Percentiles rank a stretch among this genome's conserved stretches.
Evolutionary conservation across 1,140 invertebrate genomes (phyloP).

Genomic region (Drosophila elegans): DNA sequence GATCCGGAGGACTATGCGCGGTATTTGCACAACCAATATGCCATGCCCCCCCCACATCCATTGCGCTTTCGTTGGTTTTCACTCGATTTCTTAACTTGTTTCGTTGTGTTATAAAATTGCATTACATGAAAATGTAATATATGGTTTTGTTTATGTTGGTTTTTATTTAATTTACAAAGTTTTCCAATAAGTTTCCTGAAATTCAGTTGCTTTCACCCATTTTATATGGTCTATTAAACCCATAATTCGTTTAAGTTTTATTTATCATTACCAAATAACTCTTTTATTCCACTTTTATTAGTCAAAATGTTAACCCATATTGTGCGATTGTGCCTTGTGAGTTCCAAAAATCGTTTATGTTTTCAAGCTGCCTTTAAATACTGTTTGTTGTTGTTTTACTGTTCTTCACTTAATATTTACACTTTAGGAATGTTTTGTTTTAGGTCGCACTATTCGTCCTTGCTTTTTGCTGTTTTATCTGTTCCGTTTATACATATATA

Average conservation of each 20-base stretch:
- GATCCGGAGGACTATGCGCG: conserved; percentile 85
- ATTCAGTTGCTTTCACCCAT: background rate
- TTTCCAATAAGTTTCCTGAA: background rate
- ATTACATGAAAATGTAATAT: too few relatives aligned
- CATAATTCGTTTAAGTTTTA: background rate
- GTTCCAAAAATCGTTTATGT: too few relatives aligned
- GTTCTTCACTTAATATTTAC: background rate
- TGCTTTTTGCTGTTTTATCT: conserved; percentile 3
- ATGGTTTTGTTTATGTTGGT: background rate
- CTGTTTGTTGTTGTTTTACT: too few relatives aligned
- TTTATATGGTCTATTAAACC: background rate
- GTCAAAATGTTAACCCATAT: background rate
- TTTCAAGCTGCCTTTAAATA: background rate
- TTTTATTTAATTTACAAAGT: background rate
- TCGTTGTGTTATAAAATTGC: background rate
- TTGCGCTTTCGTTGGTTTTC: conserved; percentile 18
- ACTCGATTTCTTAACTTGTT: background rate
- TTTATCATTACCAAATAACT: background rate
- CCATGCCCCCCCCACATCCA: background rate
- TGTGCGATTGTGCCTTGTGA: background rate
- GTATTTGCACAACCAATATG: conserved; percentile 56
- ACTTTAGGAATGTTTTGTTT: background rate
- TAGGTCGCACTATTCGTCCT: background rate
- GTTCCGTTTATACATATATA: background rate
- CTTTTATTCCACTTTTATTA: background rate